Evolutionary conservation across 37 sponge, comb jelly and placozoan species (phyloP), one percentile per base, ranked within the genome.

Genomic region (Hormiphora californensis): DNA sequence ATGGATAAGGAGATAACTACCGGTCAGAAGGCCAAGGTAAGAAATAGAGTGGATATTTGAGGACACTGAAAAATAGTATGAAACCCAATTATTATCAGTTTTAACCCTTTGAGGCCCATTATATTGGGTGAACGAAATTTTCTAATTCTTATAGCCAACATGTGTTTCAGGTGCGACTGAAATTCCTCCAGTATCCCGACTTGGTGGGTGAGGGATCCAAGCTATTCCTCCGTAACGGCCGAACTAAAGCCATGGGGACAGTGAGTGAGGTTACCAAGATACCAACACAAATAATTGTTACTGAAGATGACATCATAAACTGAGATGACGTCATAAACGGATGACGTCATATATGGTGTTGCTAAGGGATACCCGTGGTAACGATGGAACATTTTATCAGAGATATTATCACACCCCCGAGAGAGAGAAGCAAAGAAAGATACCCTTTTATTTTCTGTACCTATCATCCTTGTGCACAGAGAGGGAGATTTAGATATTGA

Each of bases 11-110:
- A 73, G 38, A 73, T 73, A n/a, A 33, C 81, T 0, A 73, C 81
- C 0, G 81, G 81, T 8, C 81, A 73, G 81, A 73, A 73, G 43
- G 46, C 81, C 4, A 73, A 73, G 81, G 81, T 73, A 19, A 65
- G 68, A 3, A 49, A 15, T 9, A 15, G 15, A 9, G 15, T 49
- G 53, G 53, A 49, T 49, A 49, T 49, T 9, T 17, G 15, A 49
- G 53, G 12, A 49, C 9, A 49, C 53, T 49, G 9, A 49, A 15
- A 15, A 49, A 49, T 49, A 17, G 53, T 49, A n/a, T n/a, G n/a
- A n/a, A n/a, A n/a, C n/a, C n/a, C n/a, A n/a, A n/a, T n/a, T n/a
- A n/a, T n/a, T n/a, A n/a, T n/a, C n/a, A n/a, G n/a, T n/a, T n/a
- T n/a, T n/a, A n/a, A n/a, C n/a, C n/a, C n/a, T n/a, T n/a, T n/a